Evolutionary conservation across 30 jellyfish, hydroid and myxozoan species (phyloP), one percentile per base, ranked within the genome.

Genomic region (Aurelia sp.): DNA sequence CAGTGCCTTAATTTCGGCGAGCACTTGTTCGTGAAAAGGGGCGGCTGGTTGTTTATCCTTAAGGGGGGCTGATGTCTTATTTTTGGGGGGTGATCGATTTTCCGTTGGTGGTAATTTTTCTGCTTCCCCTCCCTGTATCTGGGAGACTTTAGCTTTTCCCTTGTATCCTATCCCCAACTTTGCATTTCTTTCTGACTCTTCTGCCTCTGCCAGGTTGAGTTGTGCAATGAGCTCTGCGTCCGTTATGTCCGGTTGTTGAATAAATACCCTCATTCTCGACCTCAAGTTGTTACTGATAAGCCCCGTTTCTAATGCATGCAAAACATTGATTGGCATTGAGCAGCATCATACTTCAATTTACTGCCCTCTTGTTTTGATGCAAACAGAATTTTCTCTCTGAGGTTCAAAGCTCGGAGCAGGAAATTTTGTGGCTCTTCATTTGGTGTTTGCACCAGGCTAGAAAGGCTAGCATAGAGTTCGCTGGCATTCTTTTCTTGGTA

Each of bases 401-500:
- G 52, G 53, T 82, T 82, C 27, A 82, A 60, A 8, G 91, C 91
- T 1, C 85, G 79, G 35, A 82, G 47, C 8, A 82, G 91, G 59
- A 67, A 82, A 61, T 82, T 67, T 18, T 82, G 78, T 15, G 91
- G 91, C 47, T 69, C 91, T 61, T 82, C 85, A 2, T 40, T 51
- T 59, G 82, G 63, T 12, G 18, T 6, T 41, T 84, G 93, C 20
- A 44, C 88, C 76, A 84, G 18, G 64, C 22, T 61, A 7, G 88
- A 47, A 2, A 72, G 65, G 66, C 82, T 84, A 9, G 82, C 64
- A 73, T 63, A 72, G 16, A 84, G 75, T 31, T 44, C 88, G 62
- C 93, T 72, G 35, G 91, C 91, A 51, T 82, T 82, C 35, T 69
- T 82, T 72, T 70, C 85, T 69, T 82, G 76, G 33, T 60, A 82